Conservation (phyloP, 2,113 vertebrate genomes). For the Marmota flaviventris region DNA sequence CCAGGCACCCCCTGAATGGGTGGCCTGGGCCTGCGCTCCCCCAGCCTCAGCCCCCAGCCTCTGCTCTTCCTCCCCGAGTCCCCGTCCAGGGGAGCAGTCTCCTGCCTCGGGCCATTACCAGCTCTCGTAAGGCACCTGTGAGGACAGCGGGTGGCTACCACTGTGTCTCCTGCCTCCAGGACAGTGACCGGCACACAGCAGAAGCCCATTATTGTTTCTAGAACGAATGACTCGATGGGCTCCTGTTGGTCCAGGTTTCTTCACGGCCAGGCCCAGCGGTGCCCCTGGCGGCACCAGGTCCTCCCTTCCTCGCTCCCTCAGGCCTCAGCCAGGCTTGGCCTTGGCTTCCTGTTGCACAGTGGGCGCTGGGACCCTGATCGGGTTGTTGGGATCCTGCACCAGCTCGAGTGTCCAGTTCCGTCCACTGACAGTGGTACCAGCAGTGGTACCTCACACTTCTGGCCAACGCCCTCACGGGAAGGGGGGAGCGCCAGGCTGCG, state of each 20-base stretch:
- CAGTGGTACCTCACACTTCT: too few species aligned
- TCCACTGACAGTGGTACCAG: too few species aligned
- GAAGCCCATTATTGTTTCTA: neutral
- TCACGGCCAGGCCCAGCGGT: rapidly evolving
- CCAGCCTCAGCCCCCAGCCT: too few species aligned
- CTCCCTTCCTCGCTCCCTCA: rapidly evolving
- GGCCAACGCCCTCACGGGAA: too few species aligned
- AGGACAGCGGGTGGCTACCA: rapidly evolving
- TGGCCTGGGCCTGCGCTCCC: neutral
- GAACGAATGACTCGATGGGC: neutral
- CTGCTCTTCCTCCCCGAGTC: neutral
- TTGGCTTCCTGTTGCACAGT: rapidly evolving
- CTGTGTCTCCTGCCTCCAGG: neutral
- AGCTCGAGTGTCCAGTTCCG: too few species aligned
- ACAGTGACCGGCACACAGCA: rapidly evolving
- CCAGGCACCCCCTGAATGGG: rapidly evolving
- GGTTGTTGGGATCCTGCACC: neutral
- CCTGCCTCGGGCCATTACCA: rapidly evolving
- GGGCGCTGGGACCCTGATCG: rapidly evolving
- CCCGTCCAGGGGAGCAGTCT: rapidly evolving
- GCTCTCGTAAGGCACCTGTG: rapidly evolving
- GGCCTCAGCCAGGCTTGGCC: rapidly evolving
- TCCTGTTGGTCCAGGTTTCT: neutral
- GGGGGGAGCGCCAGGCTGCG: too few species aligned
- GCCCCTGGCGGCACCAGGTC: rapidly evolving